These are phyloP conservation scores for Chrysolina oricalcia DNA, from an alignment of 2,888 invertebrate species.

Conservation along the genomic window DNA sequence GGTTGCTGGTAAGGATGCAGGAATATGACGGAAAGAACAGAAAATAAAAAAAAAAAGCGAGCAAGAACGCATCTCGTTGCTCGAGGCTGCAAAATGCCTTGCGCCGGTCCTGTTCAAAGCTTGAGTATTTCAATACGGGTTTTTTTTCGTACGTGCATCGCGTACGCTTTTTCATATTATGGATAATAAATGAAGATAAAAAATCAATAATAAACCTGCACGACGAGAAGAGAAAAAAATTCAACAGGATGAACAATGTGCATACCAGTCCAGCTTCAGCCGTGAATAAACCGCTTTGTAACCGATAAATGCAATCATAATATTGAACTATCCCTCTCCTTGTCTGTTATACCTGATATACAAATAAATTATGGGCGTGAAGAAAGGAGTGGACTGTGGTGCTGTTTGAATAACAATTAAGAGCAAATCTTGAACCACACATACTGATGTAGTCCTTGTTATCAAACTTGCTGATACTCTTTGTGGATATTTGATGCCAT, in stretches of 20 bases:
- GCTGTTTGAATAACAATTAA: too few species aligned
- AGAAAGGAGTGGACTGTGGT: too few species aligned
- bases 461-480: too few species aligned
- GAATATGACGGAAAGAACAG: too few species aligned
- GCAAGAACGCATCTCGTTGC: not conserved
- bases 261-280: not conserved
- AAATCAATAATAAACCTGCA: conserved; percentile 35
- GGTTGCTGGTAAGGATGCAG: too few species aligned
- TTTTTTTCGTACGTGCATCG: conserved; percentile 11
- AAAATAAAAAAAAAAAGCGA: too few species aligned
- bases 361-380: too few species aligned
- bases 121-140: conserved; percentile 16
- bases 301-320: not conserved
- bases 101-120: not conserved
- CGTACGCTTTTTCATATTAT: conserved; percentile 29
- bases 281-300: not conserved
- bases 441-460: too few species aligned
- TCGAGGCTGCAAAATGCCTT: not conserved
- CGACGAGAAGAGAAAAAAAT: not conserved
- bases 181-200: conserved; percentile 34
- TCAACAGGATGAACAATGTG: conserved; percentile 18
- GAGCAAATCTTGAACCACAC: too few species aligned
- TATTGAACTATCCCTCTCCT: not conserved
- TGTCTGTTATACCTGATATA: not conserved
- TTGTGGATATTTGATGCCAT: too few species aligned